Percentiles rank a stretch among this genome's conserved stretches.
phyloP scores from a whole-genome alignment of 1,140 invertebrate species.

The Drosophila nebulosa region DNA sequence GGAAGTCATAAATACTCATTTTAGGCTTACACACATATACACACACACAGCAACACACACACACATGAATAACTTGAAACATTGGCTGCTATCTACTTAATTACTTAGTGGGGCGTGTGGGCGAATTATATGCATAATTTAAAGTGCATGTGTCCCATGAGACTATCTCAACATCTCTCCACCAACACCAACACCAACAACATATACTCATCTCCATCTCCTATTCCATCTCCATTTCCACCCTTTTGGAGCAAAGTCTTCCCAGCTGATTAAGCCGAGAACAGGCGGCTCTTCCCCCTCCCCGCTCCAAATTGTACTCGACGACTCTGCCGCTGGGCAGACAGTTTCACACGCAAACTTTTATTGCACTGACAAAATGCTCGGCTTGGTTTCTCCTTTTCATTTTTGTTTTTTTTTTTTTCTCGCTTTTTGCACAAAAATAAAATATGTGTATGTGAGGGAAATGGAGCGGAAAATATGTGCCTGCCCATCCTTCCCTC shows the following conservation, averaged over 20 bases:
- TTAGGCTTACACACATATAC: constrained; percentile 31
- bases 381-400: constrained; percentile 40
- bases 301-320: background rate
- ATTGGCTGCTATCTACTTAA: constrained; percentile 69
- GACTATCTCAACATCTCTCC: constrained; percentile 19
- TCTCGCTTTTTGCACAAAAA: constrained; percentile 31
- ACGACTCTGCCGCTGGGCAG: constrained; percentile 29
- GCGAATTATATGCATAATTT: constrained; percentile 71
- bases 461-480: constrained; percentile 78
- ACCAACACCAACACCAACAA: no score
- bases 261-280: constrained; percentile 66
- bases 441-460: constrained; percentile 44
- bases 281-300: constrained; percentile 21
- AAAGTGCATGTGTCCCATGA: constrained; percentile 69
- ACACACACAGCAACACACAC: background rate
- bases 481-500: constrained; percentile 11
- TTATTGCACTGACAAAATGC: constrained; percentile 77
- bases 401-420: no score
- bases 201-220: background rate
- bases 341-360: constrained; percentile 74
- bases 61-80: constrained; percentile 17
- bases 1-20: constrained; percentile 44
- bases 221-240: background rate
- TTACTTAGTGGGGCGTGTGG: constrained; percentile 60
- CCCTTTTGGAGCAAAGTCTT: constrained; percentile 26